A percentile compares a stretch with the other conserved stretches of the same genome.
phyloP scores from a whole-genome alignment of 2,113 vertebrate species.

The Vidua chalybeata region DNA sequence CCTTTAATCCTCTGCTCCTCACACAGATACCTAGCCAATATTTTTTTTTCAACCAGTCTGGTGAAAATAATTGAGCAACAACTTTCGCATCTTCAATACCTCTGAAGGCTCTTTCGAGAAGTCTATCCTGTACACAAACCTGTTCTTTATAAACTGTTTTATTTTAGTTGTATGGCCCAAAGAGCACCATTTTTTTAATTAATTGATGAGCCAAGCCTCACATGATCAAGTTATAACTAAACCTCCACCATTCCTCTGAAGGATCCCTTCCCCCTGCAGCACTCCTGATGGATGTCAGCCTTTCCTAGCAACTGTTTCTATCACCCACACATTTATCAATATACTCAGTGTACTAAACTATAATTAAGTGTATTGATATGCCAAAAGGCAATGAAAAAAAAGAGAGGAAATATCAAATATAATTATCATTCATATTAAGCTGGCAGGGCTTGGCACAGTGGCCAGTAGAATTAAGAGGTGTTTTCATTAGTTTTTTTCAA shows the following conservation, averaged over 20 bases:
- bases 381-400: not conserved
- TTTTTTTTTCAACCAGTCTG: not conserved
- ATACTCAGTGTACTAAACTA: not conserved
- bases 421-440: not conserved
- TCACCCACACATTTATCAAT: not conserved
- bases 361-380: not conserved
- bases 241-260: not conserved
- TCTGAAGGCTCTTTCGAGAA: not conserved
- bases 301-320: not conserved
- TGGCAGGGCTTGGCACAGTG: not conserved
- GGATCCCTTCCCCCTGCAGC: not conserved
- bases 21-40: not conserved
- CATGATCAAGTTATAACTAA: not conserved
- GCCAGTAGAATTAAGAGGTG: not conserved
- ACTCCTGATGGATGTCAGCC: not conserved
- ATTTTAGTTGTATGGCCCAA: not conserved
- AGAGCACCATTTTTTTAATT: not conserved
- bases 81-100: not conserved
- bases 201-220: not conserved
- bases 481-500: not conserved
- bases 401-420: not conserved
- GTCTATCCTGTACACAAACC: not conserved
- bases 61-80: not conserved
- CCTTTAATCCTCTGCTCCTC: not conserved
- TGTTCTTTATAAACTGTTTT: not conserved